phyloP scores from a whole-genome alignment of 2,888 invertebrate genomes.

The Gryllus longicercus region DNA sequence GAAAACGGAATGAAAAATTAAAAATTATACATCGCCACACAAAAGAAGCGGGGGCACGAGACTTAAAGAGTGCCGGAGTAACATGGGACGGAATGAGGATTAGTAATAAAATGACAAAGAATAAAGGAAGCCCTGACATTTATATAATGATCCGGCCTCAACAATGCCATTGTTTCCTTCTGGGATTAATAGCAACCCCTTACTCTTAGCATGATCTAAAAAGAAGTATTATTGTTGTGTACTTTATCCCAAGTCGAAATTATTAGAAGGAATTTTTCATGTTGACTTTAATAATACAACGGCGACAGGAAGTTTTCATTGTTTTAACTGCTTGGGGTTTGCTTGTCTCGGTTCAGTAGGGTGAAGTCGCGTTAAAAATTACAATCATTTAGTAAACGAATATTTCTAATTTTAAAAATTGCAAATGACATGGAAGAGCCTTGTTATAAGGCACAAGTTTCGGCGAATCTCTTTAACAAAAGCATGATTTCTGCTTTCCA shows the following conservation, averaged over 20 bases:
- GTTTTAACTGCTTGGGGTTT: neutral
- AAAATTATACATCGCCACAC: neutral
- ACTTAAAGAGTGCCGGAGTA: neutral
- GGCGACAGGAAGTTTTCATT: constrained; percentile 6
- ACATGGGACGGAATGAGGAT: neutral
- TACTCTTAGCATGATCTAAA: neutral
- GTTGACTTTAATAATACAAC: neutral
- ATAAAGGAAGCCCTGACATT: constrained; percentile 8
- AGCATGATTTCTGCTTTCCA: no score
- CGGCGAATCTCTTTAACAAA: no score
- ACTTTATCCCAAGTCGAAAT: neutral
- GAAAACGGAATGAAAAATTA: constrained; percentile 22
- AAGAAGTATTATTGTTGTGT: constrained; percentile 8
- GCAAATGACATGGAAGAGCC: no score
- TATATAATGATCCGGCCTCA: constrained; percentile 1
- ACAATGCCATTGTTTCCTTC: neutral
- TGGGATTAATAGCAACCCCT: constrained; percentile 1
- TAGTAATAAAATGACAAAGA: constrained; percentile 4
- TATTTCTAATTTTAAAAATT: no score
- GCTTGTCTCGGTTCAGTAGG: no score
- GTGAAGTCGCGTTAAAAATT: no score
- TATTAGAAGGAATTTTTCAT: constrained; percentile 17
- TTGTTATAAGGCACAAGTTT: no score
- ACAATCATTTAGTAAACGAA: no score
- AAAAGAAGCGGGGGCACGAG: neutral